Evolutionary conservation across 2,888 invertebrate species (phyloP), one percentile per base, ranked within the genome.

Genomic region (Cryptosula pallasiana): DNA sequence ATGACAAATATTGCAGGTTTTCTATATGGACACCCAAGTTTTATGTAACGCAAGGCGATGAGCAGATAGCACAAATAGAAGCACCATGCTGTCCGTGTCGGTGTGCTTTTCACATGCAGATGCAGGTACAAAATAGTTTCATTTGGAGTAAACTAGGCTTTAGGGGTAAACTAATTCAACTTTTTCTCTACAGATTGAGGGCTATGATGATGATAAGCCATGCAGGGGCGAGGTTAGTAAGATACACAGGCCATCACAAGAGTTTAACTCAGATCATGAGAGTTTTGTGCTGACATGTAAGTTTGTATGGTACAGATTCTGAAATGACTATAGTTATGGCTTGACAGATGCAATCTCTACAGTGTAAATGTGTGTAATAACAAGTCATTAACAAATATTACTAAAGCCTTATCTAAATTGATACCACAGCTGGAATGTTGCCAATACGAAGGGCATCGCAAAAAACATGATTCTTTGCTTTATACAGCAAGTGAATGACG

Each of bases 81-180:
- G 32, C 63, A 63, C 34, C 63, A 23, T 63, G 63, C 63, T 63
- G 63, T 32, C 63, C 63, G 25, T 63, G 63, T 32, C 27, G 63
- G 29, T 63, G 63, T 27, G 5, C 27, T 2, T 63, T 63, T 32
- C 32, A 63, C 63, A 63, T 63, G 63, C 5, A 63, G 13, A 63
- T 63, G 5, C 25, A 27, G 34, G 63, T 63, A 13, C 5, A 23
- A 13, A 45, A 45, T 20, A 45, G n/a, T n/a, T n/a, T n/a, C n/a
- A n/a, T n/a, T n/a, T n/a, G n/a, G n/a, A n/a, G n/a, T n/a, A n/a
- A n/a, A n/a, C n/a, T n/a, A n/a, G n/a, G n/a, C n/a, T n/a, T n/a
- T n/a, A n/a, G n/a, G n/a, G n/a, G n/a, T n/a, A n/a, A n/a, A n/a
- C n/a, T n/a, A n/a, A n/a, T n/a, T n/a, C n/a, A n/a, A n/a, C 27